Conservation (phyloP, 1,140 invertebrate genomes). For the Papilio machaon region DNA sequence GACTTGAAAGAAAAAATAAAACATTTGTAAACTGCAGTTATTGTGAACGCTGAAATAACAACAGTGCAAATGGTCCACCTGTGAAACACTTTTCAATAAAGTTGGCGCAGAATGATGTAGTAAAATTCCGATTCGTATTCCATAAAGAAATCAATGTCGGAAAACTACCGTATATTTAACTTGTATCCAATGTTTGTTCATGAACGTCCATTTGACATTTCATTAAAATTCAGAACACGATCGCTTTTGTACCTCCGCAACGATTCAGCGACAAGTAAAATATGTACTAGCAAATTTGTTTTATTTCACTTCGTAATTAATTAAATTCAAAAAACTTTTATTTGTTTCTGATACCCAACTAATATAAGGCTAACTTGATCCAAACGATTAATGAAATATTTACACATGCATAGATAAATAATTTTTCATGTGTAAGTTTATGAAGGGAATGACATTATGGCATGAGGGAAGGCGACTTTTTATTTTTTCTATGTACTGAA, state of each 20-base stretch:
- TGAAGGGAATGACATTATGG: background rate
- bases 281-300: slow-evolving; percentile 3
- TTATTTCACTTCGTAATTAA: background rate
- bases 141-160: background rate
- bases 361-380: background rate
- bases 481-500: background rate
- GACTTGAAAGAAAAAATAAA: too few species aligned
- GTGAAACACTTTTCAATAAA: too few species aligned
- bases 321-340: background rate
- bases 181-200: slow-evolving; percentile 12
- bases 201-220: background rate
- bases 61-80: too few species aligned
- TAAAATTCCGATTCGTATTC: background rate
- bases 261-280: background rate
- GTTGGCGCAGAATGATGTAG: background rate
- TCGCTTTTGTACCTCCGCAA: background rate
- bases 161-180: slow-evolving; percentile 3
- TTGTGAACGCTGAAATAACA: background rate
- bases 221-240: slow-evolving; percentile 8
- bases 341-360: background rate
- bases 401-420: background rate
- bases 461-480: background rate
- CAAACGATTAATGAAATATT: background rate
- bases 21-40: background rate
- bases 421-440: background rate